Evolutionary conservation across 2,888 invertebrate genomes (phyloP).

Genomic region (Gonocerus acuteangulatus): DNA sequence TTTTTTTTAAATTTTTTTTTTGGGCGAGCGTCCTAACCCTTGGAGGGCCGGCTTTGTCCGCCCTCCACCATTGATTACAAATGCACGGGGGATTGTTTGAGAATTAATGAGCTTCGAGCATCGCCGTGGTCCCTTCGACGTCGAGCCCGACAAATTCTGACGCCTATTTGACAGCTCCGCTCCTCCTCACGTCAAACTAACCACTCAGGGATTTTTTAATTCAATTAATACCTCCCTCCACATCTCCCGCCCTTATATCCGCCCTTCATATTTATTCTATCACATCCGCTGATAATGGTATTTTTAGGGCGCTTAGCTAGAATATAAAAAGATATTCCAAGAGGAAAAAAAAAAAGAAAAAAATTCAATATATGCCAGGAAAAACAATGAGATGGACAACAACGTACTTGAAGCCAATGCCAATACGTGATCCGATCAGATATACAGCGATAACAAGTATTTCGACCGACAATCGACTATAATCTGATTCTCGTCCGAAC

Average conservation of each 20-base stretch:
- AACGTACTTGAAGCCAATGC: too few relatives aligned
- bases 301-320: conserved; percentile 9
- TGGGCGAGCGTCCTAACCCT: background rate
- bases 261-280: conserved; percentile 16
- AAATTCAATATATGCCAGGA: background rate
- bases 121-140: background rate
- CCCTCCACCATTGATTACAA: conserved; percentile 18
- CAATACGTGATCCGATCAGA: too few relatives aligned
- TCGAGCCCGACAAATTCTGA: background rate
- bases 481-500: too few relatives aligned
- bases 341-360: background rate
- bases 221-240: conserved; percentile 12
- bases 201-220: conserved; percentile 6
- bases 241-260: background rate
- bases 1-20: conserved; percentile 1
- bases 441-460: too few relatives aligned
- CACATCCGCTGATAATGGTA: conserved; percentile 6
- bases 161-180: conserved; percentile 20
- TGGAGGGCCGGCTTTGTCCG: background rate
- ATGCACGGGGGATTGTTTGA: conserved; percentile 14
- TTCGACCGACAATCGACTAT: too few relatives aligned
- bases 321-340: background rate
- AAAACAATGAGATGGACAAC: too few relatives aligned
- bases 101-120: conserved; percentile 17
- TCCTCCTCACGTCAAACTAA: background rate